Conservation (phyloP, 37 sponge, comb jelly and placozoan species). For the Haliclona indistincta region DNA sequence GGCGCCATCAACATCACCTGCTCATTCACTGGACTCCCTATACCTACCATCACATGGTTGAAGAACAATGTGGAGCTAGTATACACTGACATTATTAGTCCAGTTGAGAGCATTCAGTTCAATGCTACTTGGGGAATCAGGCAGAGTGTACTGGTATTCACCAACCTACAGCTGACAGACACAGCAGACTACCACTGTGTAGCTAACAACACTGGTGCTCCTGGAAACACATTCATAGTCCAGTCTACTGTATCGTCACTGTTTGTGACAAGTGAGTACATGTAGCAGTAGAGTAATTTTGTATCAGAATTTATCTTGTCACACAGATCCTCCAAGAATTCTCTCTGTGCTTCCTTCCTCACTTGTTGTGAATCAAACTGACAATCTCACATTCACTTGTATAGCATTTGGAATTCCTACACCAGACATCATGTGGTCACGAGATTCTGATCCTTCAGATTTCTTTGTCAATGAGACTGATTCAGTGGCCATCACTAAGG, state of each 20-base stretch:
- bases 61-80: background rate
- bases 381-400: background rate
- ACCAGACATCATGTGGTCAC: background rate
- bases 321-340: constrained; percentile 3
- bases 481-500: background rate
- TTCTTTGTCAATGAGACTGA: no score
- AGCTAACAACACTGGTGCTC: constrained; percentile 7
- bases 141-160: background rate
- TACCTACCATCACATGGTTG: constrained; percentile 1
- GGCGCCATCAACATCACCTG: constrained; percentile 5
- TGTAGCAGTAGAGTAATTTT: no score
- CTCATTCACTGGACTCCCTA: background rate
- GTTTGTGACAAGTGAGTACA: constrained; percentile 2
- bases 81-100: background rate
- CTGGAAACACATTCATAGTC: background rate
- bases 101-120: background rate
- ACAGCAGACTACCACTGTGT: background rate
- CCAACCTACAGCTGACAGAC: background rate
- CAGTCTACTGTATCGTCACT: background rate
- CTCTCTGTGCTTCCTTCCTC: background rate
- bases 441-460: background rate
- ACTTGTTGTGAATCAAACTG: constrained; percentile 6
- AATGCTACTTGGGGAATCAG: background rate
- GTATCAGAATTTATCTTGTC: no score
- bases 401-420: constrained; percentile 3